A percentile compares a stretch with the other conserved stretches of the same genome.
These are phyloP conservation scores for Argyrosomus regius DNA, from an alignment of 2,797 vertebrate genomes.

Conservation along the genomic window DNA sequence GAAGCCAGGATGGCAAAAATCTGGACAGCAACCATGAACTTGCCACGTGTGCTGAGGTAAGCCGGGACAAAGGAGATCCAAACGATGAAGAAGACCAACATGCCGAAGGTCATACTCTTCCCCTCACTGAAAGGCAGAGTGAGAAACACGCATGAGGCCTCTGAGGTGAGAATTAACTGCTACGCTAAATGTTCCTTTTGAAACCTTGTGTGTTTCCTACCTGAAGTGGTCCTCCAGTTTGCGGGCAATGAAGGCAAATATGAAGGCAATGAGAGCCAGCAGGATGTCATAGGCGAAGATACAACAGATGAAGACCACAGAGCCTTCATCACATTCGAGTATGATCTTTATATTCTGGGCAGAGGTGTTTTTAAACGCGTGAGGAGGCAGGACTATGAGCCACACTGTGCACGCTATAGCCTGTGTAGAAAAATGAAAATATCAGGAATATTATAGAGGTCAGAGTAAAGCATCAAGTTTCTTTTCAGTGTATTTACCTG, in stretches of 20 bases:
- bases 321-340: constrained; percentile 89
- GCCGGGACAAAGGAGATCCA: constrained; percentile 93
- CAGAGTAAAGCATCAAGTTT: neutral
- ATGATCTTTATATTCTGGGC: constrained; percentile 91
- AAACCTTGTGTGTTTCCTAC: constrained; percentile 41
- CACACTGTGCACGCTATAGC: constrained; percentile 84
- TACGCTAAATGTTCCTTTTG: neutral
- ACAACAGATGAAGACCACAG: constrained; percentile 88
- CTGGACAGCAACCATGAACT: constrained; percentile 93
- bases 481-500: constrained; percentile 58
- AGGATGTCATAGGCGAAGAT: constrained; percentile 89
- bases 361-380: constrained; percentile 88
- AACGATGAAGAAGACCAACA: constrained; percentile 92
- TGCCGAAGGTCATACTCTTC: constrained; percentile 89
- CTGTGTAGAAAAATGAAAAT: constrained; percentile 56
- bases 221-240: constrained; percentile 89
- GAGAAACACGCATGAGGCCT: neutral
- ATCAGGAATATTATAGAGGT: neutral
- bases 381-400: constrained; percentile 85
- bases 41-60: constrained; percentile 91
- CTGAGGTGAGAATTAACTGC: neutral
- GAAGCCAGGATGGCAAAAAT: constrained; percentile 93
- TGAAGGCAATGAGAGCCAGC: constrained; percentile 87
- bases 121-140: constrained; percentile 82
- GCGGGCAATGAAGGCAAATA: constrained; percentile 86